These are phyloP conservation scores for Schizopygopsis pylzovi DNA, from an alignment of 2,797 vertebrate genomes.

Conservation along the genomic window DNA sequence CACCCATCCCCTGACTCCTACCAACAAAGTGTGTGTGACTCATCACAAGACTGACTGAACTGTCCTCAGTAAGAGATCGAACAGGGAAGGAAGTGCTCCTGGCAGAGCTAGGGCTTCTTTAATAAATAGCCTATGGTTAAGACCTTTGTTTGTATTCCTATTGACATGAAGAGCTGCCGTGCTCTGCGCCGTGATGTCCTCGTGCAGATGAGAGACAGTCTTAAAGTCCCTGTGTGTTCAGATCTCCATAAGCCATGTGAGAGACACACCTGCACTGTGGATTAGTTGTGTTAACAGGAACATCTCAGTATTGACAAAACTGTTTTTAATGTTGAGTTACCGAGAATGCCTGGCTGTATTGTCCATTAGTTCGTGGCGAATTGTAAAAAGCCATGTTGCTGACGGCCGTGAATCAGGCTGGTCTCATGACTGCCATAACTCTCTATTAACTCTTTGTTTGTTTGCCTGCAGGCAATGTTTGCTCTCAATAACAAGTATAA, in stretches of 20 bases:
- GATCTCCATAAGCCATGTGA: neutral
- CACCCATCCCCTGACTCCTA: neutral
- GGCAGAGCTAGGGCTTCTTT: constrained; percentile 14
- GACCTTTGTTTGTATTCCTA: neutral
- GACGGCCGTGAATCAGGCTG: constrained; percentile 54
- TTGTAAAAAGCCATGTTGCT: constrained; percentile 52
- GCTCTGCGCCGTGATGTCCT: neutral
- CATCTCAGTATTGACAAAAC: neutral
- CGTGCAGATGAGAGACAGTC: neutral
- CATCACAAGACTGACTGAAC: constrained; percentile 29
- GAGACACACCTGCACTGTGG: neutral
- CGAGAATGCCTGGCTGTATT: constrained; percentile 2
- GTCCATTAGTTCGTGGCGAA: constrained; percentile 17
- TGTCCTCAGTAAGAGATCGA: constrained; percentile 9
- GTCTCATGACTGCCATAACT: constrained; percentile 74
- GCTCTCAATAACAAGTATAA: constrained; percentile 64
- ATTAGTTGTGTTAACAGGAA: neutral
- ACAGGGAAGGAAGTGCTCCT: neutral
- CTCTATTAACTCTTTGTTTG: constrained; percentile 57
- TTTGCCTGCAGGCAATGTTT: constrained; percentile 62
- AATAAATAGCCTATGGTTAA: constrained; percentile 14
- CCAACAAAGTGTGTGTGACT: constrained; percentile 25
- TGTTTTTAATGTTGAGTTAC: neutral
- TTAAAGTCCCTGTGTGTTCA: constrained; percentile 15
- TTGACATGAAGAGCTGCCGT: constrained; percentile 6